A percentile compares a stretch with the other conserved stretches of the same genome.
phyloP scores from a whole-genome alignment of 2,888 invertebrate genomes.

The Pterostichus niger region DNA sequence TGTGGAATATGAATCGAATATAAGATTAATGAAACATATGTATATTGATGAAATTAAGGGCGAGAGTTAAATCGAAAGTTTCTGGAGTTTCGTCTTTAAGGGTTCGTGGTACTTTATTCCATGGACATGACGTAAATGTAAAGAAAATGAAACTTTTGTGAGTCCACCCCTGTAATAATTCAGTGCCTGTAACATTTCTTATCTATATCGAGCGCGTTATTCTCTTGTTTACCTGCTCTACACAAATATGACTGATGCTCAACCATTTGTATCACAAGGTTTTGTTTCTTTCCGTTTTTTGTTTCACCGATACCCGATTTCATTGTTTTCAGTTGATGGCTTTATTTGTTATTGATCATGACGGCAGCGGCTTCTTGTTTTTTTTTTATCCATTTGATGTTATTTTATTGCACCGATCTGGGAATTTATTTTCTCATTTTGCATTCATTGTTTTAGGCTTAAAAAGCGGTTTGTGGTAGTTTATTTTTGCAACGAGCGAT shows the following conservation, averaged over 20 bases:
- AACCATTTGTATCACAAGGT: not conserved
- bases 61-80: too few species aligned
- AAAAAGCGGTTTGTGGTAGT: not conserved
- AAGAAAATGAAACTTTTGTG: too few species aligned
- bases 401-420: slow-evolving; percentile 18
- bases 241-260: slow-evolving; percentile 21
- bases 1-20: too few species aligned
- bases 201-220: not conserved
- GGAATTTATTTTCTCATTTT: slow-evolving; percentile 34
- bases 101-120: too few species aligned
- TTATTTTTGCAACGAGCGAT: not conserved
- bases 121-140: too few species aligned
- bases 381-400: slow-evolving; percentile 23
- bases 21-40: too few species aligned
- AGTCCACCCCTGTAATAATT: too few species aligned
- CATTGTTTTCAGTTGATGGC: slow-evolving; percentile 24
- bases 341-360: slow-evolving; percentile 28
- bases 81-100: too few species aligned
- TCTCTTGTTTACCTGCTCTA: slow-evolving; percentile 12
- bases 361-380: not conserved
- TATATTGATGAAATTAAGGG: too few species aligned
- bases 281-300: not conserved
- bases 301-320: not conserved
- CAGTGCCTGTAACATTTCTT: not conserved
- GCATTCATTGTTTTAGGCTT: slow-evolving; percentile 40